A percentile compares a stretch with the other conserved stretches of the same genome.
These are phyloP conservation scores for Oncorhynchus clarkii DNA, from an alignment of 2,113 vertebrate genomes.

Conservation along the genomic window DNA sequence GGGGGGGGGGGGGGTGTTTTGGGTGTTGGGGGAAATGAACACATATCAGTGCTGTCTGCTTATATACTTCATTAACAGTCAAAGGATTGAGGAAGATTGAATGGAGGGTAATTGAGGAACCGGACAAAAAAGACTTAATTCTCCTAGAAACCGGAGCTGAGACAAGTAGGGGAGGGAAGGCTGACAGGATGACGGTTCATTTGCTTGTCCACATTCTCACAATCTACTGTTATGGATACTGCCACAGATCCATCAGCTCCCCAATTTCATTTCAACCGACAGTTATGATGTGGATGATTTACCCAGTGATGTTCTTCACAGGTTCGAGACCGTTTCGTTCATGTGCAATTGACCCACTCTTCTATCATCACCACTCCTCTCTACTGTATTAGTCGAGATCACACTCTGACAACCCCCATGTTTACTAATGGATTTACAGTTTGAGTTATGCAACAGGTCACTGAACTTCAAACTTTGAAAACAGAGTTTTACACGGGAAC, in stretches of 20 bases:
- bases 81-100: neutral
- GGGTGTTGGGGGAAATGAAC: too few relatives aligned
- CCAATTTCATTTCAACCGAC: neutral
- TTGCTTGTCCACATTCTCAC: slow-evolving; percentile 21
- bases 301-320: too few relatives aligned
- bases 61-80: neutral
- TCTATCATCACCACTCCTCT: neutral
- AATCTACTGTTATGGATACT: neutral
- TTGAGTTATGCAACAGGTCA: neutral
- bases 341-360: neutral
- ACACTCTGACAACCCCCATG: too few relatives aligned
- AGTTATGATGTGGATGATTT: too few relatives aligned
- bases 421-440: neutral
- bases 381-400: too few relatives aligned
- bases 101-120: neutral
- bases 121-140: neutral
- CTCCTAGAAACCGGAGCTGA: slow-evolving; percentile 4
- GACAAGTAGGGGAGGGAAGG: slow-evolving; percentile 8
- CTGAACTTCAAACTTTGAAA: neutral
- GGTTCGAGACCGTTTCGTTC: neutral
- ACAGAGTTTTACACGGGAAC: neutral
- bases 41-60: too few relatives aligned
- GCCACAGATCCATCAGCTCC: neutral
- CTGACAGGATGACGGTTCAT: slow-evolving; percentile 23
- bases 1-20: too few relatives aligned